Evolutionary conservation across 2,888 invertebrate genomes (phyloP).

Genomic region (Tortricodes alternella): DNA sequence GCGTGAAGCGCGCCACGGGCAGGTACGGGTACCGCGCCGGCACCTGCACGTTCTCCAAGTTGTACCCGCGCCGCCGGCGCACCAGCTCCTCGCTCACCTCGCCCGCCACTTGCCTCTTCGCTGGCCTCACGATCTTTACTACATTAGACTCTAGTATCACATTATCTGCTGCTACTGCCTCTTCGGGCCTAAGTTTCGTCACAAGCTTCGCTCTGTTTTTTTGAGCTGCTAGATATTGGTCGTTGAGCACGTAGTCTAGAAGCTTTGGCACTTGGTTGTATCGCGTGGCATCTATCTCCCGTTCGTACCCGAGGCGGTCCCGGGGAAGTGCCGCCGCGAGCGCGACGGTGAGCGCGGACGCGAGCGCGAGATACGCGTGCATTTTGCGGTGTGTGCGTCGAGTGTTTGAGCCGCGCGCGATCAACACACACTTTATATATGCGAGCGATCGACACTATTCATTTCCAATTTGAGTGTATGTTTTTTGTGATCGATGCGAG

Average conservation of each 20-base stretch:
- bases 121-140: conserved; percentile 64
- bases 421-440: conserved; percentile 76
- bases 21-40: conserved; percentile 76
- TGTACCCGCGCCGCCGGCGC: conserved; percentile 72
- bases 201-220: conserved; percentile 71
- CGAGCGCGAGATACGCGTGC: conserved; percentile 74
- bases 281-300: conserved; percentile 67
- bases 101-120: conserved; percentile 47
- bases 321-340: conserved; percentile 46
- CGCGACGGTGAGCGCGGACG: conserved; percentile 47
- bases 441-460: conserved; percentile 74
- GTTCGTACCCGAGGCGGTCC: conserved; percentile 69
- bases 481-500: conserved; percentile 58
- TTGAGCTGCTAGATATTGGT: conserved; percentile 58
- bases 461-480: conserved; percentile 74
- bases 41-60: conserved; percentile 76
- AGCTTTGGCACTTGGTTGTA: conserved; percentile 66
- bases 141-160: conserved; percentile 73
- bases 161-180: conserved; percentile 66
- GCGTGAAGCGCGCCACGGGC: conserved; percentile 67
- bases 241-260: conserved; percentile 62
- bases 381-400: conserved; percentile 70
- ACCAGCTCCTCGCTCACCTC: conserved; percentile 56
- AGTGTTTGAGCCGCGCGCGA: conserved; percentile 77
- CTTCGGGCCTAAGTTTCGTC: conserved; percentile 66